A percentile compares a stretch with the other conserved stretches of the same genome.
Conservation (phyloP, 1,140 invertebrate genomes). For the Ridgeia piscesae region DNA sequence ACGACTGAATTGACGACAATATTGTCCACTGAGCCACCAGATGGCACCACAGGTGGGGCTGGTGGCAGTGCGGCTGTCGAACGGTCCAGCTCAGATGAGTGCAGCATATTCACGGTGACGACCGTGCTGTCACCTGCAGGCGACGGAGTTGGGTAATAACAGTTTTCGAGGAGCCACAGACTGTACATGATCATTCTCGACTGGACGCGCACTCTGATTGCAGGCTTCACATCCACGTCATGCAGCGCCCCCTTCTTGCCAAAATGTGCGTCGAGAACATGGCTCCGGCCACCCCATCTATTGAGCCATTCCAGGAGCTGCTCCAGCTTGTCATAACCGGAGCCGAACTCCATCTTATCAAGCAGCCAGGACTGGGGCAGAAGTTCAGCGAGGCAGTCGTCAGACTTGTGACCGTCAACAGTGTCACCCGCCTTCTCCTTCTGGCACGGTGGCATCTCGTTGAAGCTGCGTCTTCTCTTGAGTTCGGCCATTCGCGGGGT, state of each 20-base stretch:
- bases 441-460: not conserved
- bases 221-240: slow-evolving; percentile 7
- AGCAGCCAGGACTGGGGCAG: slow-evolving; percentile 16
- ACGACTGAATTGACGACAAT: not conserved
- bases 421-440: not conserved
- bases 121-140: slow-evolving; percentile 10
- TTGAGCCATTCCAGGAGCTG: slow-evolving; percentile 50
- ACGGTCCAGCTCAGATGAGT: not conserved
- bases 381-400: not conserved
- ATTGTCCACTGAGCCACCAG: slow-evolving; percentile 43
- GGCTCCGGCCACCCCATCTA: slow-evolving; percentile 46
- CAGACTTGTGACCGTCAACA: not conserved
- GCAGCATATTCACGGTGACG: not conserved
- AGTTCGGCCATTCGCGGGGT: not conserved
- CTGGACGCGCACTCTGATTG: slow-evolving; percentile 18
- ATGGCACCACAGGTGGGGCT: not conserved
- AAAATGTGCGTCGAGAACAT: slow-evolving; percentile 33
- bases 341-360: slow-evolving; percentile 22
- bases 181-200: slow-evolving; percentile 19
- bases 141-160: not conserved
- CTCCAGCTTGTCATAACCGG: slow-evolving; percentile 14
- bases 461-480: slow-evolving; percentile 11
- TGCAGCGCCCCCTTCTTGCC: not conserved
- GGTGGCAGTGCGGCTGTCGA: not conserved
- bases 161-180: slow-evolving; percentile 28